Evolutionary conservation across 2,888 invertebrate species (phyloP), one percentile per base, ranked within the genome.

Genomic region (Vesta saturnalis): DNA sequence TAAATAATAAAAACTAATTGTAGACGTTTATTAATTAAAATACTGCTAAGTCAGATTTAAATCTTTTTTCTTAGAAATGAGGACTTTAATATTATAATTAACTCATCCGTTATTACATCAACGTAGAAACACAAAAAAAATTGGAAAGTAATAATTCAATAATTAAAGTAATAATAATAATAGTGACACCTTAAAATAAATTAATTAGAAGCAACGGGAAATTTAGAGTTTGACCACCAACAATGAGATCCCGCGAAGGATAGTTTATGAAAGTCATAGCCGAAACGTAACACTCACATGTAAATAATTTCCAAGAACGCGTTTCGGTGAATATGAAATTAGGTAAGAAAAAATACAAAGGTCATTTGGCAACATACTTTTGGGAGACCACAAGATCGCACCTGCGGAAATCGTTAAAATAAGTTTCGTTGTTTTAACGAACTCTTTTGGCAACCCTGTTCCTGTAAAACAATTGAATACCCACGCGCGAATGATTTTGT

Each of bases 321-420:
- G 60, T 62, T 64, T 49, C 49, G 30, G 39, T 4, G 39, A 39
- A 39, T 39, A 39, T 39, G 8, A 39, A 39, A 39, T 10, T n/a
- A 10, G 30, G 30, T 30, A 30, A 5, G 30, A 30, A 55, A 71
- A 61, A 60, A 72, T 47, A 69, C 52, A 39, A 63, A 69, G 61
- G 72, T 66, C 66, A 60, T 63, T 57, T 58, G 52, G 19, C 55
- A 64, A 65, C 69, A 71, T 61, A 57, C 69, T 23, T 67, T 61
- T 62, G 64, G 73, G 72, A 74, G 72, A 75, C 75, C 75, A 69
- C 75, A 74, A 73, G 70, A 70, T 64, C 71, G 72, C 77, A 77
- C 77, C 77, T 77, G 77, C 77, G 75, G 75, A 77, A 74, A 76
- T 75, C 72, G 74, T 73, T 76, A 75, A 19, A 23, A 30, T 30